Evolutionary conservation across 1,140 invertebrate species (phyloP), one percentile per base, ranked within the genome.

Genomic region (Mylabris phalerata): DNA sequence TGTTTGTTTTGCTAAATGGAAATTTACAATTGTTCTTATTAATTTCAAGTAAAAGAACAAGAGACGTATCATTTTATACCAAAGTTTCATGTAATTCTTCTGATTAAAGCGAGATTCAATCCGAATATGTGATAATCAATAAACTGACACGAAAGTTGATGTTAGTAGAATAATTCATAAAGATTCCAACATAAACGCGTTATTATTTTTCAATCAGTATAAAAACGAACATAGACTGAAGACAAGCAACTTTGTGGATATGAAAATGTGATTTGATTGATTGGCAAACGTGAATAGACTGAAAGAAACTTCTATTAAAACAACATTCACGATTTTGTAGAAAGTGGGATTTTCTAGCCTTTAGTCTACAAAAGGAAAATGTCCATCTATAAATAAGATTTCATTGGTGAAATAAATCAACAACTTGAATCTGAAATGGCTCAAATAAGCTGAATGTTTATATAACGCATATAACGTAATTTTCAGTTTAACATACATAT

Each of bases 181-280:
- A 67, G 61, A 65, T 65, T 32, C 66, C 61, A 63, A 65, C 61
- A 67, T 65, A 67, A 67, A 67, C 59, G 63, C 61, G 66, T 67
- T 67, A 67, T 67, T 67, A 65, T 67, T 67, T 67, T 67, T 67
- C 66, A 67, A 67, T 67, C 66, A 65, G 63, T 65, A 67, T 65
- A 63, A 65, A 11, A 65, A 61, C 61, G 66, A 65, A 59, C 58
- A 58, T 52, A 55, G 60, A 59, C 48, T 50, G 62, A 50, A 62
- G 55, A 55, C 61, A 66, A 61, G 62, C 61, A 61, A 67, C 62
- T 64, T 66, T 64, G 66, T 64, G 64, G 66, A 66, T 67, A 67
- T 66, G 64, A 67, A 67, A 67, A 67, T 67, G 50, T 58, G 55
- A 60, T 57, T 66, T 66, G 66, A 67, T 67, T 67, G 66, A 67